Conservation (phyloP, 2,888 invertebrate genomes). For the Melanophora roralis region DNA sequence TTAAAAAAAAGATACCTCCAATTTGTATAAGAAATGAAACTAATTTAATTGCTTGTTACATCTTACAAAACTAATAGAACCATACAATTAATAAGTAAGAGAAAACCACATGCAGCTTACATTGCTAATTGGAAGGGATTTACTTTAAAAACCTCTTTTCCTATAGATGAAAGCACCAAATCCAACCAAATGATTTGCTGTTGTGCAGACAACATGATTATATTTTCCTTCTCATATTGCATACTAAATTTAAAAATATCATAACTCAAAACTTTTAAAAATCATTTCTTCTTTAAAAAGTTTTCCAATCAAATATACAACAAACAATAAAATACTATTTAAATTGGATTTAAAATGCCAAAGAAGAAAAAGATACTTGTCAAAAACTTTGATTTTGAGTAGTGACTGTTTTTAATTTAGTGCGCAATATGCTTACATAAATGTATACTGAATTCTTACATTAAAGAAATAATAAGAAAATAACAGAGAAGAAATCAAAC, state of each 20-base stretch:
- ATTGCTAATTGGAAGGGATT: conserved; percentile 75
- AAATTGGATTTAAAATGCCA: no score
- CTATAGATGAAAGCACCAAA: conserved; percentile 29
- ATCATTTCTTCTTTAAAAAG: no score
- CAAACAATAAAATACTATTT: no score
- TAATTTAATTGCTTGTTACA: not conserved
- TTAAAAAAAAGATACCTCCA: not conserved
- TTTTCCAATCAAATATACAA: no score
- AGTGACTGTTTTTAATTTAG: no score
- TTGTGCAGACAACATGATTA: conserved; percentile 2
- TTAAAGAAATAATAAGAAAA: conserved; percentile 39
- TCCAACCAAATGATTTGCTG: conserved; percentile 38
- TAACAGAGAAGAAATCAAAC: conserved; percentile 25
- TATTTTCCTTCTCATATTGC: no score
- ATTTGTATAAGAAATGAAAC: conserved; percentile 1
- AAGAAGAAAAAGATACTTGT: no score
- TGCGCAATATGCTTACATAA: no score
- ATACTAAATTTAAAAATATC: conserved; percentile 26
- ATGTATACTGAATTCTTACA: conserved; percentile 21
- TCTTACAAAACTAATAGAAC: conserved; percentile 49
- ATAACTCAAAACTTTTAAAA: not conserved
- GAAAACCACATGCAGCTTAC: conserved; percentile 74
- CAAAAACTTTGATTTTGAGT: no score
- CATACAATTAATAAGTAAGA: conserved; percentile 69
- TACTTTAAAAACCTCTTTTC: conserved; percentile 53